Percentiles rank a stretch among this genome's conserved stretches.
These are phyloP conservation scores for Drosophila navojoa DNA, from an alignment of 1,140 invertebrate species.

Conservation along the genomic window DNA sequence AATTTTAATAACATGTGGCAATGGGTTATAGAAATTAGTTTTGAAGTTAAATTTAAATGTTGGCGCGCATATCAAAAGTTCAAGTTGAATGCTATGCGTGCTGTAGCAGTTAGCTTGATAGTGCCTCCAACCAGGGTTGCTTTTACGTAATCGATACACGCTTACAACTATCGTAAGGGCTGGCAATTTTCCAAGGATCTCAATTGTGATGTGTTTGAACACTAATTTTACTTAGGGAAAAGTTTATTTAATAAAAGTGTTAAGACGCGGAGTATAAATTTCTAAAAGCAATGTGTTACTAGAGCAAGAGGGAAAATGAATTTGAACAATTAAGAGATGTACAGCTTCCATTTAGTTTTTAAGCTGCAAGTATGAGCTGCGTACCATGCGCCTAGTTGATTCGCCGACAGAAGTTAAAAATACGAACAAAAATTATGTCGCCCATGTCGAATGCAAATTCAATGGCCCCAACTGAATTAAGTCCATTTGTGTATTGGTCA, in stretches of 20 bases:
- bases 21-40: neutral
- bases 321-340: neutral
- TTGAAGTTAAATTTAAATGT: slow-evolving; percentile 3
- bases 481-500: slow-evolving; percentile 96
- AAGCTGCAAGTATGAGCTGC: neutral
- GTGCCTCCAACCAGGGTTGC: neutral
- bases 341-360: neutral
- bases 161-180: slow-evolving; percentile 16
- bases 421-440: slow-evolving; percentile 11
- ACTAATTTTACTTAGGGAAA: neutral
- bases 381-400: neutral
- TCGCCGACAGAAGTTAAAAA: neutral
- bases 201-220: neutral
- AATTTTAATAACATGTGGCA: too few relatives aligned
- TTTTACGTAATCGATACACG: slow-evolving; percentile 17
- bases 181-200: neutral
- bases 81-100: neutral
- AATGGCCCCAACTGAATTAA: slow-evolving; percentile 82
- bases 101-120: slow-evolving; percentile 27
- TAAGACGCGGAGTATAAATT: neutral
- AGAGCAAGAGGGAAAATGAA: too few relatives aligned
- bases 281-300: neutral
- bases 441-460: slow-evolving; percentile 23
- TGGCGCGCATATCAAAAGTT: neutral
- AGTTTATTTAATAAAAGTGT: neutral